Conservation (phyloP, 1,140 invertebrate species). For the Lethocerus indicus region DNA sequence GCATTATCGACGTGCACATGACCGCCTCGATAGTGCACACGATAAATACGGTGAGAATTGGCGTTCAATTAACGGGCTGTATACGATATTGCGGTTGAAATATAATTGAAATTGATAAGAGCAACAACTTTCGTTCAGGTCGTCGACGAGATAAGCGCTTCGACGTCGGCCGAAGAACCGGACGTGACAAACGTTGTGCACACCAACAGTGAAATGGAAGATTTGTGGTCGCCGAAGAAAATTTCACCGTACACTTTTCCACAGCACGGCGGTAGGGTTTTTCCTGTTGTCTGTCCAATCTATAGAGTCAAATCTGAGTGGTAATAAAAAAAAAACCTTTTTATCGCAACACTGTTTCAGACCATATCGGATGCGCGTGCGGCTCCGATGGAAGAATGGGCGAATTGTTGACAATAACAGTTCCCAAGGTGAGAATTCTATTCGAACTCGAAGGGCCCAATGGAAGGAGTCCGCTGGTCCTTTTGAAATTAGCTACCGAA, state of each 20-base stretch:
- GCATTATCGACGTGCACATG: slow-evolving; percentile 49
- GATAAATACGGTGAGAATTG: slow-evolving; percentile 32
- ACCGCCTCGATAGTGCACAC: slow-evolving; percentile 57
- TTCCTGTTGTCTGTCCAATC: no score
- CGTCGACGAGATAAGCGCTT: slow-evolving; percentile 20
- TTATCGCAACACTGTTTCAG: no score
- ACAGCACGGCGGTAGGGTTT: slow-evolving; percentile 23
- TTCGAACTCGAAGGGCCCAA: slow-evolving; percentile 38
- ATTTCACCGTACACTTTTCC: slow-evolving; percentile 27
- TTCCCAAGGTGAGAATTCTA: slow-evolving; percentile 34
- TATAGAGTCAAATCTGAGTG: no score
- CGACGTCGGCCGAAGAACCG: slow-evolving; percentile 21
- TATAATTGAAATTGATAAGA: no score
- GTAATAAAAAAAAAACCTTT: no score
- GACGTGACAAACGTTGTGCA: slow-evolving; percentile 19
- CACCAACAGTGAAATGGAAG: slow-evolving; percentile 27
- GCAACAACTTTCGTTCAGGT: slow-evolving; percentile 21
- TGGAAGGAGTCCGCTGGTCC: slow-evolving; percentile 27
- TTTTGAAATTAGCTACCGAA: slow-evolving; percentile 34
- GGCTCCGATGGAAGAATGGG: slow-evolving; percentile 6
- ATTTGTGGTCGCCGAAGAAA: slow-evolving; percentile 60
- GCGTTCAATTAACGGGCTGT: no score
- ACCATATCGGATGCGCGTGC: slow-evolving; percentile 2
- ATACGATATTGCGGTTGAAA: no score
- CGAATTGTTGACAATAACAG: slow-evolving; percentile 30